These are phyloP conservation scores for Sigmodon hispidus DNA, from an alignment of 2,113 vertebrate genomes.

Conservation along the genomic window DNA sequence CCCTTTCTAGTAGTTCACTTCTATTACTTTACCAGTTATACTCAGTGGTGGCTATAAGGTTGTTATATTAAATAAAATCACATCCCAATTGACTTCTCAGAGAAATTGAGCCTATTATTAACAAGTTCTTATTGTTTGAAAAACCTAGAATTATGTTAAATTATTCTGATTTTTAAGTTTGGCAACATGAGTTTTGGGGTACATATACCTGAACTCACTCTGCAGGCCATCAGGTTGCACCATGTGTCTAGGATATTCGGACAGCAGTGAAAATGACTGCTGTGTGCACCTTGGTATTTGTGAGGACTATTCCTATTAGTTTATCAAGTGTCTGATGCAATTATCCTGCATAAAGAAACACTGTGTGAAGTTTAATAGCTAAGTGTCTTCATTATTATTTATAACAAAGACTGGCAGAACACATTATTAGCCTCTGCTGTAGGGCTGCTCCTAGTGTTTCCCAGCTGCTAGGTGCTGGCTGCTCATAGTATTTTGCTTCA, in stretches of 20 bases:
- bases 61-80: background rate
- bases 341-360: background rate
- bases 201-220: background rate
- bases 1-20: background rate
- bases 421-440: constrained; percentile 23
- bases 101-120: background rate
- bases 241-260: background rate
- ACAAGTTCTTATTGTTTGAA: background rate
- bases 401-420: background rate
- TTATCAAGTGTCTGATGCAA: background rate
- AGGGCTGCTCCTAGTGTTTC: constrained; percentile 58
- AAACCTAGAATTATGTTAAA: background rate
- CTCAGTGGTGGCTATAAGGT: background rate
- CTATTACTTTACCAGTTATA: background rate
- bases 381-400: background rate
- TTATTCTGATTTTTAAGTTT: constrained; percentile 10
- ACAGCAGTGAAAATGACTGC: background rate
- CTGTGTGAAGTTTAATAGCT: background rate
- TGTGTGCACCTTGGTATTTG: background rate
- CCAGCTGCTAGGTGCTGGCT: constrained; percentile 46
- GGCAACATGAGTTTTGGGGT: background rate
- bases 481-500: constrained; percentile 32
- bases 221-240: background rate
- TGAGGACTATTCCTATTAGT: background rate
- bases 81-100: background rate